Percentiles rank a stretch among this genome's conserved stretches.
Conservation (phyloP, 2,888 invertebrate species). For the Mythimna pallens region DNA sequence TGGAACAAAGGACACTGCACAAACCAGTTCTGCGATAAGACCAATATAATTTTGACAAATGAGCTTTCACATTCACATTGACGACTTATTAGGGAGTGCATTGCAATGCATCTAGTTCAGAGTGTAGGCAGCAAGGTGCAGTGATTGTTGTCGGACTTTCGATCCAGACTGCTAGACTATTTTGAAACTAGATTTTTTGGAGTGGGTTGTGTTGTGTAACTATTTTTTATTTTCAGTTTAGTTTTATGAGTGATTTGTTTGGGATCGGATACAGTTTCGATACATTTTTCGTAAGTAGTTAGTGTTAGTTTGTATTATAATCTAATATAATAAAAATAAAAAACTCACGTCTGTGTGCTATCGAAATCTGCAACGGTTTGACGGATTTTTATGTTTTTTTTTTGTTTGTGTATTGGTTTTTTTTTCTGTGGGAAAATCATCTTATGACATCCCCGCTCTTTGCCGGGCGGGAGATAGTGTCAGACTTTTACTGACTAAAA, state of each 20-base stretch:
- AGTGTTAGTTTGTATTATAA: too few species aligned
- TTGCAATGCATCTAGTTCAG: conserved; percentile 58
- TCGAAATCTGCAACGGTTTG: too few species aligned
- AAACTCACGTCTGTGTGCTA: too few species aligned
- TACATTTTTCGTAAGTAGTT: conserved; percentile 23
- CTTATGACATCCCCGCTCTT: too few species aligned
- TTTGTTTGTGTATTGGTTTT: too few species aligned
- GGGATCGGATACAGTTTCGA: not conserved
- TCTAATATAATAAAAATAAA: too few species aligned
- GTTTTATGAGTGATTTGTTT: conserved; percentile 10
- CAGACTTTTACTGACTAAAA: too few species aligned
- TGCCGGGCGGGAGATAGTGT: too few species aligned
- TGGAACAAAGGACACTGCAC: conserved; percentile 17
- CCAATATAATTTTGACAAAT: conserved; percentile 33
- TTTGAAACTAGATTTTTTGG: conserved; percentile 23
- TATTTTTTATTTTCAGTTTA: conserved; percentile 22
- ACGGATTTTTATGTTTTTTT: not conserved
- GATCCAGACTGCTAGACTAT: conserved; percentile 7
- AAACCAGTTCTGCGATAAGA: conserved; percentile 36
- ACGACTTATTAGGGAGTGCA: conserved; percentile 50
- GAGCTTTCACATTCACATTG: conserved; percentile 36
- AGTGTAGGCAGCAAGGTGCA: conserved; percentile 58
- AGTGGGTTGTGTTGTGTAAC: conserved; percentile 26
- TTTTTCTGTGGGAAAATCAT: too few species aligned
- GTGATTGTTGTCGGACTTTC: conserved; percentile 50